Evolutionary conservation across 1,140 invertebrate genomes (phyloP).

Genomic region (Drosophila seguyi): DNA sequence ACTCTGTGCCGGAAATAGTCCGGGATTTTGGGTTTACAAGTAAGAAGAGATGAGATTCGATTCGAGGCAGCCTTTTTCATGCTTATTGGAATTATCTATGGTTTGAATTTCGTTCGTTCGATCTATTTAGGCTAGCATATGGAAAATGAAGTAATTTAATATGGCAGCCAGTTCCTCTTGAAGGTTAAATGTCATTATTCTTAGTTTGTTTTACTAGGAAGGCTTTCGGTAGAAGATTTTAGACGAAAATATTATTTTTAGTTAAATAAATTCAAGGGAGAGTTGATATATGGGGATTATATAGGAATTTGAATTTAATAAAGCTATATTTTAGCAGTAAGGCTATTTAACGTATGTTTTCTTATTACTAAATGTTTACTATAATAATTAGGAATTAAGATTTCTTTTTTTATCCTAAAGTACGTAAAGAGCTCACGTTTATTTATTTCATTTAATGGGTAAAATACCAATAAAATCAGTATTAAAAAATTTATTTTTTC

Average conservation of each 20-base stretch:
- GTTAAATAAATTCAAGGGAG: too few species aligned
- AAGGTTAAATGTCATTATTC: constrained; percentile 24
- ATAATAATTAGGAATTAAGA: too few species aligned
- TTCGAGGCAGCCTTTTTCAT: constrained; percentile 38
- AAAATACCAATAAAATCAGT: too few species aligned
- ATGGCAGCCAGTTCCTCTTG: constrained; percentile 9
- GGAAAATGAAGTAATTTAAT: constrained; percentile 30
- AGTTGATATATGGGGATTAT: neutral
- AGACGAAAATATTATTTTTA: neutral
- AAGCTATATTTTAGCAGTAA: too few species aligned
- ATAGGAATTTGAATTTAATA: too few species aligned
- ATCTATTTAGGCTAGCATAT: constrained; percentile 1
- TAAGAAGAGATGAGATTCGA: neutral
- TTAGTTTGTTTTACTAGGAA: neutral
- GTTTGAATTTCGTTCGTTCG: neutral
- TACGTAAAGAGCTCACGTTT: too few species aligned
- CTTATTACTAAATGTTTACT: too few species aligned
- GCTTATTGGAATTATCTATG: constrained; percentile 72
- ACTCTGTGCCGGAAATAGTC: constrained; percentile 70
- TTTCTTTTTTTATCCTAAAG: too few species aligned
- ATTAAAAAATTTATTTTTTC: too few species aligned
- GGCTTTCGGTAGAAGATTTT: neutral
- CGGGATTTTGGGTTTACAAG: constrained; percentile 36
- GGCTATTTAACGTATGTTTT: too few species aligned
- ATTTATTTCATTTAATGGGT: too few species aligned